Evolutionary conservation across 2,888 invertebrate genomes (phyloP).

Genomic region (Drosophila macrospina): DNA sequence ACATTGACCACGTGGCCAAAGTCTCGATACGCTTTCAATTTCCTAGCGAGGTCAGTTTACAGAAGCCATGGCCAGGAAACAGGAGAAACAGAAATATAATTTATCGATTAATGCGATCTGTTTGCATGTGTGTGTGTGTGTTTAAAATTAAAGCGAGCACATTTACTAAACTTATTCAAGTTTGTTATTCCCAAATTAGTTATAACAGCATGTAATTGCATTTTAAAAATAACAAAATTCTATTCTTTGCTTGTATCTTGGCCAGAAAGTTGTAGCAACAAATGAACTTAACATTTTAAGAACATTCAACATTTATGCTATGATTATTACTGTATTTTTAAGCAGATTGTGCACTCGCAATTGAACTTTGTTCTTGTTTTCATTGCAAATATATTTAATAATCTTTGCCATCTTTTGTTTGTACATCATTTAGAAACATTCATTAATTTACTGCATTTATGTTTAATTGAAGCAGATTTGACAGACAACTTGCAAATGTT

Average conservation of each 20-base stretch:
- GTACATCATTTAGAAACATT: too few relatives aligned
- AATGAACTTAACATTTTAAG: too few relatives aligned
- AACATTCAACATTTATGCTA: too few relatives aligned
- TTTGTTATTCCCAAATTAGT: too few relatives aligned
- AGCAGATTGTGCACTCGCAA: too few relatives aligned
- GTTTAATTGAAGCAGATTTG: conserved; percentile 9
- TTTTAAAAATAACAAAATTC: too few relatives aligned
- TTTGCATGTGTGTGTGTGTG: not conserved
- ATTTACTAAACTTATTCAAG: not conserved
- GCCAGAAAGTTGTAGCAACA: too few relatives aligned
- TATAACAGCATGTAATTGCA: too few relatives aligned
- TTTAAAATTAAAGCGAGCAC: not conserved
- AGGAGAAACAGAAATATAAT: conserved; percentile 3
- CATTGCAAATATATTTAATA: not conserved
- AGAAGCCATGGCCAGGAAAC: conserved; percentile 42
- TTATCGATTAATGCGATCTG: conserved; percentile 11
- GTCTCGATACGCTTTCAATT: conserved; percentile 75
- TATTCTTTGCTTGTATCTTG: too few relatives aligned
- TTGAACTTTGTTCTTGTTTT: not conserved
- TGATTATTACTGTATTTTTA: too few relatives aligned
- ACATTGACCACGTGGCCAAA: conserved; percentile 71
- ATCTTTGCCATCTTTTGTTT: conserved; percentile 18
- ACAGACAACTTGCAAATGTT: conserved; percentile 12
- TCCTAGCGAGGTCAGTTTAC: conserved; percentile 63
- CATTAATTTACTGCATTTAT: conserved; percentile 21